Evolutionary conservation across 2,113 vertebrate genomes (phyloP), one percentile per base, ranked within the genome.

Genomic region (Hydropotes inermis): DNA sequence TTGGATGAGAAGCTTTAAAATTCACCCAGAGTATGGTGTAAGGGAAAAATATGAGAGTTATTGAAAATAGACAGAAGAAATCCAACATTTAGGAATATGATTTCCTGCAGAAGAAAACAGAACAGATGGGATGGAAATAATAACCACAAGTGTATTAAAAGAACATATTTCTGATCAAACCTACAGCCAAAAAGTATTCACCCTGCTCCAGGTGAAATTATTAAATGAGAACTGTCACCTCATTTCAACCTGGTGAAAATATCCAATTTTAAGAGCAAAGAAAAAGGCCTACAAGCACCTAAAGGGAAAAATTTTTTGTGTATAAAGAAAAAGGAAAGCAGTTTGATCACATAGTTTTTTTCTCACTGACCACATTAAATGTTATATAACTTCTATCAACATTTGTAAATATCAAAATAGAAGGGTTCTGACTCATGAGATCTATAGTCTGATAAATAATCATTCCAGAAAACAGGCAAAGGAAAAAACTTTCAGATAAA

Each of bases 371-470:
- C 89, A 10, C 2, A 94, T 82, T 89, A 94, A 92, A 83, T 39
- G 27, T 15, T 89, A 70, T 5, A 21, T 50, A 93, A 54, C 47
- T 11, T 91, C 82, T 85, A 58, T 27, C 57, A 97, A 90, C 25
- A 87, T 50, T 87, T 89, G 39, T 36, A 88, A 81, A 52, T 76
- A 91, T 86, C 93, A 81, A 91, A 96, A 96, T 25, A 30, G 82
- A 83, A 30, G 74, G 2, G 7, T 95, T 89, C 54, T 39, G 43
- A 95, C 12, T 94, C 25, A 76, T 82, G 64, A 91, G 82, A 76
- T 83, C n/a, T 92, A 12, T 16, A 55, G 52, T 76, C 39, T 91
- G 19, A 10, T 52, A 95, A 92, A 60, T 23, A 36, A 10, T 17
- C 25, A 60, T 90, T 89, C 70, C 55, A 43, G 25, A 89, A 95